Evolutionary conservation across 2,888 invertebrate species (phyloP).

Genomic region (Thymelicus lineola): DNA sequence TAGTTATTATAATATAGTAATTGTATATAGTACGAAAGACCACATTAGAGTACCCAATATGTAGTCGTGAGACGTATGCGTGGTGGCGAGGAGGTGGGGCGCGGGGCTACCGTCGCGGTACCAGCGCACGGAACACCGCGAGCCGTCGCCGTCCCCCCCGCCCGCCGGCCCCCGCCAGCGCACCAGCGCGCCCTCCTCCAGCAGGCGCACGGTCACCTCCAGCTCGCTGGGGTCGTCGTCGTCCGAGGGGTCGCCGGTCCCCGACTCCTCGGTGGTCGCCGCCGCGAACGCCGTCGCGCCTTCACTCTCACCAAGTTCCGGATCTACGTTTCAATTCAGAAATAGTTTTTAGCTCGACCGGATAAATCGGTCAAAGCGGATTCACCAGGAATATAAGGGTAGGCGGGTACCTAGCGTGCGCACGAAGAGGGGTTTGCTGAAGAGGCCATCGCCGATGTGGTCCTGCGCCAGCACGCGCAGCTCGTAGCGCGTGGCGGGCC

Average conservation of each 20-base stretch:
- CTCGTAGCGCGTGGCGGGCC: conserved; percentile 92
- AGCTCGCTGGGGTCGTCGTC: conserved; percentile 76
- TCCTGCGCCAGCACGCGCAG: conserved; percentile 96
- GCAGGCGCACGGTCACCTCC: conserved; percentile 89
- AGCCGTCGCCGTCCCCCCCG: conserved; percentile 84
- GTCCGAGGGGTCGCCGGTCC: conserved; percentile 61
- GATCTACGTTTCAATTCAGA: conserved; percentile 39
- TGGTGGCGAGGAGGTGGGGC: conserved; percentile 87
- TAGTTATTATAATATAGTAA: too few species aligned
- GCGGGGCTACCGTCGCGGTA: conserved; percentile 85
- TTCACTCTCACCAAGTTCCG: conserved; percentile 47
- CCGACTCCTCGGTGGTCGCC: conserved; percentile 46
- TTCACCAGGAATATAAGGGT: too few species aligned
- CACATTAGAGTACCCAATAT: conserved; percentile 71
- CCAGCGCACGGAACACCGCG: conserved; percentile 89
- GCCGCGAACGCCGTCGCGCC: conserved; percentile 48
- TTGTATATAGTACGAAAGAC: too few species aligned
- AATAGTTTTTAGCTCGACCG: neutral
- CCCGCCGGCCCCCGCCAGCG: conserved; percentile 88
- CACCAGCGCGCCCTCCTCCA: conserved; percentile 90
- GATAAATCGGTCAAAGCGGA: neutral
- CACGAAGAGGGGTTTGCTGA: conserved; percentile 92
- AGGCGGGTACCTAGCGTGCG: conserved; percentile 87
- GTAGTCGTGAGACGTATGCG: conserved; percentile 89
- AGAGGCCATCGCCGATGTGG: conserved; percentile 93